Percentiles rank a stretch among this genome's conserved stretches.
phyloP scores from a whole-genome alignment of 2,888 invertebrate genomes.

The Eristalinus sepulchralis region DNA sequence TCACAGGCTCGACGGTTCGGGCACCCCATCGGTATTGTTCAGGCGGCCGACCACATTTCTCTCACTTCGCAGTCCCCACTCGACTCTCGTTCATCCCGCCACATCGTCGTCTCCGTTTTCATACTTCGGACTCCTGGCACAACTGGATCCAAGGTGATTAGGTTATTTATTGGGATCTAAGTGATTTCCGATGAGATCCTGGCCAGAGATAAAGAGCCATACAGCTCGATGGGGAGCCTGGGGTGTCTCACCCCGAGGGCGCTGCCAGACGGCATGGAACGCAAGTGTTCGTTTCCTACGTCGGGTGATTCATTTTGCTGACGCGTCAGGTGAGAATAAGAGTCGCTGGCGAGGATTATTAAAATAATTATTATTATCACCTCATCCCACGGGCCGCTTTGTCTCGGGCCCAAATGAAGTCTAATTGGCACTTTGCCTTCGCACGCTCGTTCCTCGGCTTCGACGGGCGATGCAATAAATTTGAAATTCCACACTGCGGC shows the following conservation, averaged over 20 bases:
- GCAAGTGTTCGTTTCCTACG: slow-evolving; percentile 72
- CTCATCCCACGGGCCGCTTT: slow-evolving; percentile 12
- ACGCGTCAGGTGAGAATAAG: slow-evolving; percentile 79
- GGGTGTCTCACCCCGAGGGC: slow-evolving; percentile 12
- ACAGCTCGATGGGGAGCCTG: slow-evolving; percentile 77
- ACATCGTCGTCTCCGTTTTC: background rate
- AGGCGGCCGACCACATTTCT: slow-evolving; percentile 6
- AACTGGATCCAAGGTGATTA: slow-evolving; percentile 74
- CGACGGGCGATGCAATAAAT: slow-evolving; percentile 42
- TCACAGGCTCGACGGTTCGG: background rate
- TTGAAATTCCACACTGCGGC: slow-evolving; percentile 16
- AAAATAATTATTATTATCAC: slow-evolving; percentile 56
- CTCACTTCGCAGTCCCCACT: background rate
- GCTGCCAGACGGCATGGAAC: background rate
- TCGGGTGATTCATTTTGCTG: slow-evolving; percentile 75
- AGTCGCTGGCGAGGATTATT: slow-evolving; percentile 48
- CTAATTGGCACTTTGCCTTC: slow-evolving; percentile 46
- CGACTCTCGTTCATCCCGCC: slow-evolving; percentile 4
- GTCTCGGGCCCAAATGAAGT: slow-evolving; percentile 1
- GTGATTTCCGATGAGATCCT: slow-evolving; percentile 81
- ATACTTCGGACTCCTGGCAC: slow-evolving; percentile 2
- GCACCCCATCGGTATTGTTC: slow-evolving; percentile 45
- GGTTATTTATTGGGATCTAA: slow-evolving; percentile 81
- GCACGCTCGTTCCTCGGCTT: background rate
- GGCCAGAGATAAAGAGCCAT: slow-evolving; percentile 78